Base-by-base conservation (phyloP, 2,797 vertebrate species). In the Apodemus agrarius region DNA sequence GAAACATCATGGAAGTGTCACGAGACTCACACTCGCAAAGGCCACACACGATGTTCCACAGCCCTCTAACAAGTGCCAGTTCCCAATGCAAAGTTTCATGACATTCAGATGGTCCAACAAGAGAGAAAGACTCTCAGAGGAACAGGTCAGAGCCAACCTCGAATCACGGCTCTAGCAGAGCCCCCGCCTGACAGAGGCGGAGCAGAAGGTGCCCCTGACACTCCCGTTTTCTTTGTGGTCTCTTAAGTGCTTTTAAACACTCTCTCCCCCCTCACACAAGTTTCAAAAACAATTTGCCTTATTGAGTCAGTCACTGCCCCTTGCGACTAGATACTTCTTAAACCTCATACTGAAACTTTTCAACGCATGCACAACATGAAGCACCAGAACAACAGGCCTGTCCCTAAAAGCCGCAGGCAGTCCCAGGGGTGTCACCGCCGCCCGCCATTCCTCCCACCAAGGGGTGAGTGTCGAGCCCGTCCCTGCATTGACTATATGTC, bases 351-450 rank as follows among this genome's bases (percentile, higher is more conserved):
- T 21, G 46, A 93, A 81, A 59, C 29, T 12, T 80, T 86, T 40
- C 61, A 93, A 88, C 19, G 63, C 29, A 37, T 8, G 22, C 65
- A 40, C 24, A 37, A 26, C 46, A 3, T 46, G 14, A 72, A 63
- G 76, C n/a, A 19, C 37, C 7, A 63, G 24, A 4, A 34, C 57
- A 7, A 21, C n/a, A n/a, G 34, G 54, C 63, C 2, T 31, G 4
- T 19, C 3, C 43, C 7, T 1, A 7, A 4, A 10, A 34, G 59
- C n/a, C 4, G 14, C 76, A 3, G 6, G 61, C 19, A 5, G 31
- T 76, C 3, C 16, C 0, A 12, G 24, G 0, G 7, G 1, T 29
- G 0, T 19, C 59, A 1, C 1, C 0, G 0, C 5, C 19, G 8
- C 9, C 3, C 3, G 12, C 72, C 31, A 0, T 4, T 3, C 49